Percentiles rank a stretch among this genome's conserved stretches.
Evolutionary conservation across 2,888 invertebrate species (phyloP).

Genomic region (Leptopilina syphax): DNA sequence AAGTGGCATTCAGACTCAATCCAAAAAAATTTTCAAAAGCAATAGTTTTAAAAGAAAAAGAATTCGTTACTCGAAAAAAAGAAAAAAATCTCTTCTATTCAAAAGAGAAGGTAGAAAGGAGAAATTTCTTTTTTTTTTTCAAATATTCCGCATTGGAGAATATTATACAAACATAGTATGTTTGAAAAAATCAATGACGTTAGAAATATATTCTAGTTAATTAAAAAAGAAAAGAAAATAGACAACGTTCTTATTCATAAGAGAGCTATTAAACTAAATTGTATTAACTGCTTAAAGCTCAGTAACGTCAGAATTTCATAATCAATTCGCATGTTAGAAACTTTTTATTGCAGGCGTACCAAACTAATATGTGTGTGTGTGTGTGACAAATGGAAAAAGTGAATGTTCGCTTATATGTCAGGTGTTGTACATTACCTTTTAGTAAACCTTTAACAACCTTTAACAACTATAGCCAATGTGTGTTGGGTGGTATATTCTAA

Average conservation of each 20-base stretch:
- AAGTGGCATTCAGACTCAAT: constrained; percentile 10
- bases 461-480: constrained; percentile 27
- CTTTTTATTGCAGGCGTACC: constrained; percentile 14
- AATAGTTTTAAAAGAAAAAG: neutral
- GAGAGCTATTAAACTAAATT: constrained; percentile 25
- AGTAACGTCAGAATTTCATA: constrained; percentile 33
- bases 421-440: constrained; percentile 38
- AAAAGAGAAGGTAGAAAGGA: no score
- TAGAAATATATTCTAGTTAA: neutral
- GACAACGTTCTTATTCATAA: constrained; percentile 1
- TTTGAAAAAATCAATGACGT: neutral
- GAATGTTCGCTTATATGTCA: constrained; percentile 39
- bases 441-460: constrained; percentile 18
- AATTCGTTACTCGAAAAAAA: no score
- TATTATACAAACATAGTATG: neutral
- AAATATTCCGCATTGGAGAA: neutral
- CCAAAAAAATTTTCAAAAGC: constrained; percentile 1
- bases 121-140: no score
- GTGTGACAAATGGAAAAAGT: constrained; percentile 2
- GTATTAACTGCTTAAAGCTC: neutral
- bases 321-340: constrained; percentile 29
- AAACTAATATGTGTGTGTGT: constrained; percentile 13
- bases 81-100: no score
- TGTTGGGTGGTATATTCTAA: constrained; percentile 31
- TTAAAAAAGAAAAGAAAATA: constrained; percentile 9